Evolutionary conservation across 2,797 vertebrate genomes (phyloP), one percentile per base, ranked within the genome.

Genomic region (Aythya fuligula): DNA sequence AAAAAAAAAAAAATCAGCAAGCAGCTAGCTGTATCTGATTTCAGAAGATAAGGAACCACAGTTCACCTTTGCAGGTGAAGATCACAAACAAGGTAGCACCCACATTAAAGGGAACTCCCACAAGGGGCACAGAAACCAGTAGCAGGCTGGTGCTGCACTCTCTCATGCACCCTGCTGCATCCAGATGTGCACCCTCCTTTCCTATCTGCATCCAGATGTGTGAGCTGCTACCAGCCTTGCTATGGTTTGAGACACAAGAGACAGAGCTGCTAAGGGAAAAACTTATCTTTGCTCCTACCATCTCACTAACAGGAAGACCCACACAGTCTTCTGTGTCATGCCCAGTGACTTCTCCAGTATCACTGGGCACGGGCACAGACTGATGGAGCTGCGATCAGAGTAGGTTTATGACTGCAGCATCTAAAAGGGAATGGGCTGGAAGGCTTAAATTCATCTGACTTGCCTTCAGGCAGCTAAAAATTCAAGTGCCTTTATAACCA

Each of bases 51-150:
- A 79, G 24, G 12, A 19, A 57, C 19, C 19, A 49, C 19, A 25
- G 4, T 20, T 51, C 4, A 4, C 47, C 38, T 24, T 2, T 27
- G 53, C n/a, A 77, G 57, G 13, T 14, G 8, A 64, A 88, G 24
- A 18, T 32, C 18, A 30, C 0, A 43, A 41, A 47, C 5, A n/a
- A 62, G 22, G 12, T 69, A 38, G 12, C 38, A 74, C 22, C 21
- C 39, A 9, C 30, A 9, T 15, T 79, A 61, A 66, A 80, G 89
- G 65, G 17, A 81, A 25, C 13, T 60, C 45, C 18, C 18, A 24
- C 0, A 0, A 45, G 11, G 28, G 18, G 4, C 27, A 58, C 8
- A 5, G 8, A 66, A 13, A 28, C 17, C 15, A 38, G 27, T 30
- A 76, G 17, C 18, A 67, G 34, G 9, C 25, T 71, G 27, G 8